A percentile compares a stretch with the other conserved stretches of the same genome.
phyloP scores from a whole-genome alignment of 2,113 vertebrate genomes.

The Nyctereutes procyonoides region DNA sequence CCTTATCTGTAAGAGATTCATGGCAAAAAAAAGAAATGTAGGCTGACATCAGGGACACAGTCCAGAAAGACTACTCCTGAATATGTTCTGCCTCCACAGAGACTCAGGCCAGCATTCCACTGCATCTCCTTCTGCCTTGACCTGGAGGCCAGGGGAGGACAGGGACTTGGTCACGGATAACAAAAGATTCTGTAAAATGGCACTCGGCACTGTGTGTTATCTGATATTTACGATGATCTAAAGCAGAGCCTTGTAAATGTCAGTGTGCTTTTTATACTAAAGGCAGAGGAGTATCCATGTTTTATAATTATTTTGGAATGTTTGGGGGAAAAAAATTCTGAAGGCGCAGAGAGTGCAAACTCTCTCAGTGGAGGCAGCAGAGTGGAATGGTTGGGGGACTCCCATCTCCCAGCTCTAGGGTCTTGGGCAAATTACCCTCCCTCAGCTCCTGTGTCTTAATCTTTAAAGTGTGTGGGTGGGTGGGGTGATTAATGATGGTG shows the following conservation, averaged over 20 bases:
- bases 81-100: background rate
- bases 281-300: background rate
- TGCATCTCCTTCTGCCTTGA: background rate
- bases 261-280: background rate
- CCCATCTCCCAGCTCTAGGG: background rate
- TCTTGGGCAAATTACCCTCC: background rate
- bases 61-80: background rate
- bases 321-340: background rate
- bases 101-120: background rate
- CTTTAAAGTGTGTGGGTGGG: background rate
- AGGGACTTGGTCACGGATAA: background rate
- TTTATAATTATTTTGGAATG: constrained; percentile 24
- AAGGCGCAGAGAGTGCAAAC: background rate
- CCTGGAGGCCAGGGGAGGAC: background rate
- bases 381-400: background rate
- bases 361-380: background rate
- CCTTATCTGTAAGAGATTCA: background rate
- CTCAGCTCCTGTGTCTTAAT: background rate
- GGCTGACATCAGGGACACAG: background rate
- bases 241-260: background rate
- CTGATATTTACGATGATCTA: background rate
- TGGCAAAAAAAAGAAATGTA: background rate
- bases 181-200: background rate
- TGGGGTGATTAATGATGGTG: background rate
- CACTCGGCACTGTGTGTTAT: background rate